These are phyloP conservation scores for Lamproptera curius DNA, from an alignment of 2,888 invertebrate genomes.

Conservation along the genomic window DNA sequence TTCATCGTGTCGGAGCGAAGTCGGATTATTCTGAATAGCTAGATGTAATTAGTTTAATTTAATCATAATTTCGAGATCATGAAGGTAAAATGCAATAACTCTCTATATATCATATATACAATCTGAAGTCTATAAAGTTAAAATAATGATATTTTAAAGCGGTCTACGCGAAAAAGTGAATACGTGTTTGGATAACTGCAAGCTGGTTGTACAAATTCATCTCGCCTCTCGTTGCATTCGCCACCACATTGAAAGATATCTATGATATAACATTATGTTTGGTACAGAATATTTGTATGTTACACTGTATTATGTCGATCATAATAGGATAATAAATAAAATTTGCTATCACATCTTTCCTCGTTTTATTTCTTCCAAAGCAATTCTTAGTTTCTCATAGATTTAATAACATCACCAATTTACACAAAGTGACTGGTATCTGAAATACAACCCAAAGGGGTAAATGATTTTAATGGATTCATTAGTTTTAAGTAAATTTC, in stretches of 20 bases:
- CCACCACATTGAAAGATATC: neutral
- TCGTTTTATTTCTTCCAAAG: conserved; percentile 39
- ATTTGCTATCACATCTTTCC: conserved; percentile 66
- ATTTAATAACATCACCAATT: no score
- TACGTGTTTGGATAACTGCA: no score
- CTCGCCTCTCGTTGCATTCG: conserved; percentile 10
- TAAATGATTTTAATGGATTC: no score
- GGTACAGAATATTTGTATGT: conserved; percentile 42
- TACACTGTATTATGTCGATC: conserved; percentile 59
- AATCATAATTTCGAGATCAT: conserved; percentile 21
- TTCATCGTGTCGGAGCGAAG: neutral
- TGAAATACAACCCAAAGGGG: no score
- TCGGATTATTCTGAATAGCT: conserved; percentile 5
- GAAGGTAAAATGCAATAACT: conserved; percentile 6
- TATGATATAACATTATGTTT: conserved; percentile 34
- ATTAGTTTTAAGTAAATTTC: no score
- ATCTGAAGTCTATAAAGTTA: no score
- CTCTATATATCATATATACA: conserved; percentile 3
- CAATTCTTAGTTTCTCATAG: no score
- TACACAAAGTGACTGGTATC: no score
- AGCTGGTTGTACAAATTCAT: conserved; percentile 22
- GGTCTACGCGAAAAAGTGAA: no score
- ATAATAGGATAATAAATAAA: conserved; percentile 64
- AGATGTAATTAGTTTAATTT: conserved; percentile 26
- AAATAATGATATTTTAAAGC: no score